Conservation (phyloP, 2,113 vertebrate species). For the Dryoscopus gambensis region DNA sequence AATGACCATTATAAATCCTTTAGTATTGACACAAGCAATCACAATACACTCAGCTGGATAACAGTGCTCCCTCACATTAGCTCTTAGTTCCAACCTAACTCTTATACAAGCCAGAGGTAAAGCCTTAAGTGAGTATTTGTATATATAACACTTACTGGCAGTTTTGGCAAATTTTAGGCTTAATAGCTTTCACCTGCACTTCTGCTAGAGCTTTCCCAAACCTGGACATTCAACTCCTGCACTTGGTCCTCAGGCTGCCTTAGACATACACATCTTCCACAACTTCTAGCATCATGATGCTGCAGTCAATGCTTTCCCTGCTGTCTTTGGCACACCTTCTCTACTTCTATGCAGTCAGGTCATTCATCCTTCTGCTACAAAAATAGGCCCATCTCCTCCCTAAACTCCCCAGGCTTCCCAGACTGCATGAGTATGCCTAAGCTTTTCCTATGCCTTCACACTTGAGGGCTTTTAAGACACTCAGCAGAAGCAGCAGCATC, state of each 20-base stretch:
- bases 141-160: not conserved
- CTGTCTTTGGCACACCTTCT: not conserved
- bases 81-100: not conserved
- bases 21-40: not conserved
- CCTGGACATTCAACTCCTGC: not conserved
- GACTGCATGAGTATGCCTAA: not conserved
- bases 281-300: not conserved
- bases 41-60: not conserved
- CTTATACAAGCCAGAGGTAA: not conserved
- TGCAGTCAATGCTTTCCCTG: not conserved
- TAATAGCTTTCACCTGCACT: not conserved
- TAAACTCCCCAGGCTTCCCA: not conserved
- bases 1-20: not conserved
- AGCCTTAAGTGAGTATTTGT: not conserved
- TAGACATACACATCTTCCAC: not conserved
- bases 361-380: not conserved
- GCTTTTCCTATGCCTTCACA: not conserved
- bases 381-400: not conserved
- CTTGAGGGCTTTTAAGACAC: not conserved
- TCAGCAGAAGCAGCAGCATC: not conserved
- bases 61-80: not conserved
- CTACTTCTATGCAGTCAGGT: not conserved
- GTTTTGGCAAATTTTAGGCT: not conserved
- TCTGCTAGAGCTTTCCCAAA: not conserved
- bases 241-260: not conserved